These are phyloP conservation scores for Ammodytes marinus DNA, from an alignment of 2,113 vertebrate species.

Conservation along the genomic window DNA sequence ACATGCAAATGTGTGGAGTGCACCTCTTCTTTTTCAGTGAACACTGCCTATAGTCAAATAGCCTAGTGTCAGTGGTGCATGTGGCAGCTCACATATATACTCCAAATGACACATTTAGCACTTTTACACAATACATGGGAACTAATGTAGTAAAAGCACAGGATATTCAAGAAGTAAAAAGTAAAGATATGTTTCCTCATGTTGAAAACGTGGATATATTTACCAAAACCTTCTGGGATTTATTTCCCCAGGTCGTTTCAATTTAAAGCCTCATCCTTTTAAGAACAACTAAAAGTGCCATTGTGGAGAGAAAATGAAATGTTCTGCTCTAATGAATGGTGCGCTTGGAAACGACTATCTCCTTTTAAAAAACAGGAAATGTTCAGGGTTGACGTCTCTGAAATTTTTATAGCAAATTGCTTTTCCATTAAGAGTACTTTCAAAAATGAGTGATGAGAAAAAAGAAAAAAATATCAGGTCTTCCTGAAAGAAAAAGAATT, in stretches of 20 bases:
- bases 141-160: neutral
- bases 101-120: neutral
- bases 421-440: neutral
- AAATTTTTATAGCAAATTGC: too few species aligned
- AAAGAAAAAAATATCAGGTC: neutral
- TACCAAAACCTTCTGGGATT: too few species aligned
- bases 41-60: neutral
- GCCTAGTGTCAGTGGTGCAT: neutral
- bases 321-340: neutral
- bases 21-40: neutral
- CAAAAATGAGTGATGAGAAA: neutral
- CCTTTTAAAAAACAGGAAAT: neutral
- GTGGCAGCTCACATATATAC: neutral
- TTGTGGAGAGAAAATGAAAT: neutral
- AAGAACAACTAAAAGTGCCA: neutral
- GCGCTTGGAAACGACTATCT: neutral
- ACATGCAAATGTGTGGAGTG: neutral
- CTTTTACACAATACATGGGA: neutral
- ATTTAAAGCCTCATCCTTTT: too few species aligned
- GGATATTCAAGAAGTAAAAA: neutral
- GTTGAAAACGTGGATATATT: too few species aligned
- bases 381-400: neutral
- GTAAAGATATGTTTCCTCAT: too few species aligned
- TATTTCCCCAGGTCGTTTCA: too few species aligned
- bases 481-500: neutral